Base-by-base conservation (phyloP, 2,113 vertebrate species). In the Bolborhynchus lineola region DNA sequence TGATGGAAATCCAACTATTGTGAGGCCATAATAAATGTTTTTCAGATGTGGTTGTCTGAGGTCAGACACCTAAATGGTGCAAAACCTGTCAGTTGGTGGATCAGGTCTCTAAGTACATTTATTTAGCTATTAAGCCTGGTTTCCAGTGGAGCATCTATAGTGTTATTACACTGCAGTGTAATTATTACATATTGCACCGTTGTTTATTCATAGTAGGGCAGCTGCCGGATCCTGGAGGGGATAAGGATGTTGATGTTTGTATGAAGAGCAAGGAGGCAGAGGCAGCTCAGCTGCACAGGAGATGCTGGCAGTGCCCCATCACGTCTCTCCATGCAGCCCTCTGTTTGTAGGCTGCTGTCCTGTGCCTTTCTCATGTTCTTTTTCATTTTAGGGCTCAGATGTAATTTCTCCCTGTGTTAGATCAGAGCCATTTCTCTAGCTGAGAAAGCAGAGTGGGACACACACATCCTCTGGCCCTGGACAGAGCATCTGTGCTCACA, bases 181-280 rank as follows among this genome's bases (percentile, higher is more conserved):
- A 29, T 39, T 17, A 21, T 69, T 65, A 16, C 24, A 10, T 42
- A 39, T 46, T 44, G 68, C 46, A 12, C 70, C 17, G 6, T 10
- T 68, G 21, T 79, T 72, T 47, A 18, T 67, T 75, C 46, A 20
- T 33, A 41, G 29, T 46, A 19, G 33, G 37, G 60, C 53, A 64
- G 52, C 7, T 74, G 70, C n/a, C 17, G 19, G 33, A 7, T 39
- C 26, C 67, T 55, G 42, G 55, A 63, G 70, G 26, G 52, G 49
- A 47, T 1, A 8, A 35, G 60, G 33, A 25, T 19, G 16, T 29
- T 1, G 0, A 39, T 78, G 39, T 49, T 50, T 18, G 0, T 19
- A 1, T 13, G 64, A 52, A 44, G 59, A 70, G 53, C 28, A 44
- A 25, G 59, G 53, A 47, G 89, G 52, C 44, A 47, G 88, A 52